Conservation (phyloP, 2,888 invertebrate species). For the Macrophya alboannulata region DNA sequence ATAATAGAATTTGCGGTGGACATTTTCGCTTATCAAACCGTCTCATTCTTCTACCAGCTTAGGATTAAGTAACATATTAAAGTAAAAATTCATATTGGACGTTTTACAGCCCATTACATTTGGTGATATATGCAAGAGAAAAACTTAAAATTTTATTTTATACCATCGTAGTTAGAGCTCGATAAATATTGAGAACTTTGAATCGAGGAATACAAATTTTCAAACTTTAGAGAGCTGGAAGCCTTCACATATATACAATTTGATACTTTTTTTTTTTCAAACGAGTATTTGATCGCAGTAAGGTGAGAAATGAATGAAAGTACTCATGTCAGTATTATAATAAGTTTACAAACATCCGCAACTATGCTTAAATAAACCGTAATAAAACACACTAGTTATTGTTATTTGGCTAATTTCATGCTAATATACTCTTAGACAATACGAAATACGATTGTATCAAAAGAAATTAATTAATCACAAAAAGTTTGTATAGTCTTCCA, state of each 20-base stretch:
- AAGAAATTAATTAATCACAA: background rate
- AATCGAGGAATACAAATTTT: background rate
- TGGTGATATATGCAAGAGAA: background rate
- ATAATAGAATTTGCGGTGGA: background rate
- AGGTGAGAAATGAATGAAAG: background rate
- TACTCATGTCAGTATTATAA: background rate
- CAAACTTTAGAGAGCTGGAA: background rate
- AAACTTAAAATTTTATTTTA: background rate
- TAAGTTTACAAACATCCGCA: background rate
- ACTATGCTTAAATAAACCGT: background rate
- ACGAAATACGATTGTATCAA: background rate
- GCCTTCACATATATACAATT: no score
- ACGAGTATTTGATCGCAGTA: no score
- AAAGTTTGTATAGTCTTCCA: background rate
- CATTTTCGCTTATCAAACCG: slow-evolving; percentile 3
- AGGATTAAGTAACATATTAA: no score
- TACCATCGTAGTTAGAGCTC: background rate
- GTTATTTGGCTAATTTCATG: background rate
- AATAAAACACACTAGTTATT: background rate
- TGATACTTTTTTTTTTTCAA: no score
- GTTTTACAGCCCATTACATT: background rate
- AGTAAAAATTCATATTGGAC: background rate
- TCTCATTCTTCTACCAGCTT: background rate
- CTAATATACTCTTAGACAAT: background rate
- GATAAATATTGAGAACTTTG: background rate